Evolutionary conservation across 2,797 vertebrate species (phyloP).

Genomic region (Pteropus rufus): DNA sequence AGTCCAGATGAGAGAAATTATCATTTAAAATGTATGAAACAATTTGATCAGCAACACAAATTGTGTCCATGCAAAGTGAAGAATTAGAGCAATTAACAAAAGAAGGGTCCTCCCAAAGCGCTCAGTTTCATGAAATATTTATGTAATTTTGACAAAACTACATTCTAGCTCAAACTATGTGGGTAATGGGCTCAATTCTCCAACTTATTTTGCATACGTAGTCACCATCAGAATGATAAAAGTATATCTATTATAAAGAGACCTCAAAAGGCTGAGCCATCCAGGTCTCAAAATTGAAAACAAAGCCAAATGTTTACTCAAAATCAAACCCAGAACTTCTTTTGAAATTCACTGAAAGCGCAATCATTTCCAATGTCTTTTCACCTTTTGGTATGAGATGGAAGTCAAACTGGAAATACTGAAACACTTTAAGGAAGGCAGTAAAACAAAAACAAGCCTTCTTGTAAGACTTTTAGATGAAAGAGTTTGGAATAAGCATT

Average conservation of each 20-base stretch:
- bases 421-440: constrained; percentile 76
- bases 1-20: background rate
- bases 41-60: background rate
- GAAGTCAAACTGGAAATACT: constrained; percentile 71
- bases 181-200: constrained; percentile 54
- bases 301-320: constrained; percentile 76
- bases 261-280: constrained; percentile 63
- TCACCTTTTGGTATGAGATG: constrained; percentile 71
- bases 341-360: constrained; percentile 72
- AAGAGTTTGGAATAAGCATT: constrained; percentile 76
- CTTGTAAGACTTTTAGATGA: constrained; percentile 76
- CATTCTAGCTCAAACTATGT: constrained; percentile 12
- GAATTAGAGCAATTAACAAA: constrained; percentile 19
- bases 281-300: constrained; percentile 70
- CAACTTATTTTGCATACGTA: constrained; percentile 59
- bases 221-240: constrained; percentile 65
- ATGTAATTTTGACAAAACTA: constrained; percentile 38
- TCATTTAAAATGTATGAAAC: constrained; percentile 5
- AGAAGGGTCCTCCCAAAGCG: background rate
- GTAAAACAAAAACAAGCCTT: constrained; percentile 76
- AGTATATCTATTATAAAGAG: constrained; percentile 62
- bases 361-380: constrained; percentile 73
- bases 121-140: constrained; percentile 30
- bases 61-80: background rate
- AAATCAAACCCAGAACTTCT: constrained; percentile 79